Evolutionary conservation across 1,140 invertebrate species (phyloP).

Genomic region (Drosophila ambigua): DNA sequence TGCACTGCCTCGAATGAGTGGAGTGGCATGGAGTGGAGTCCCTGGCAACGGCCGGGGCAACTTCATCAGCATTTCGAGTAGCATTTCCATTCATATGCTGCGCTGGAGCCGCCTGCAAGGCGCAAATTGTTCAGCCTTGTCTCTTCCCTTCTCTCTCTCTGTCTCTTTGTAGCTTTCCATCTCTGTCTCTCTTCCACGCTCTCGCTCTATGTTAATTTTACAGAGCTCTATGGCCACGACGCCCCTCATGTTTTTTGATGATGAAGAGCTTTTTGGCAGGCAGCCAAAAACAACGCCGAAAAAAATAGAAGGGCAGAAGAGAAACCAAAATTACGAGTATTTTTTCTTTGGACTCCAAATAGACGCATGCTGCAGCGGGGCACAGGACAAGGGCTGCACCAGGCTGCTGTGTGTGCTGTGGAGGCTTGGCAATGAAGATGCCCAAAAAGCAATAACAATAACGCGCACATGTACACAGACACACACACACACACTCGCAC

Average conservation of each 20-base stretch:
- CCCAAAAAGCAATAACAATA: conserved; percentile 77
- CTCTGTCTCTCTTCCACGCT: conserved; percentile 4
- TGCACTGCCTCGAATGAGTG: not conserved
- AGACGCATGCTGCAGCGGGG: conserved; percentile 55
- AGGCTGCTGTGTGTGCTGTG: not conserved
- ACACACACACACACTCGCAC: conserved; percentile 27
- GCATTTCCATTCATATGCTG: conserved; percentile 29
- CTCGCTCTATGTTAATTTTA: conserved; percentile 71
- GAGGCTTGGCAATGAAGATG: conserved; percentile 35
- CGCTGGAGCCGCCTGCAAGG: conserved; percentile 4
- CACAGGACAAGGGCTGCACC: conserved; percentile 18
- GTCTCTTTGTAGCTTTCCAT: not conserved
- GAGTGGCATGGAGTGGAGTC: not conserved
- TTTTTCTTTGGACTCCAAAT: conserved; percentile 44
- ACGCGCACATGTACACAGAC: conserved; percentile 58
- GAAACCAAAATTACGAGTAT: conserved; percentile 34
- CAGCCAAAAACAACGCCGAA: conserved; percentile 45
- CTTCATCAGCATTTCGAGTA: conserved; percentile 28
- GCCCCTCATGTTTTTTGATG: conserved; percentile 74
- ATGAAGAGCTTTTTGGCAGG: conserved; percentile 71
- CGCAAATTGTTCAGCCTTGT: conserved; percentile 3
- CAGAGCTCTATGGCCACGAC: conserved; percentile 32
- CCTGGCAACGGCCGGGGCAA: not conserved
- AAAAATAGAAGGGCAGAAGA: not conserved
- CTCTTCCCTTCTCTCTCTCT: not conserved